Base-by-base conservation (phyloP, 2,113 vertebrate species). In the Eubucco bourcierii region DNA sequence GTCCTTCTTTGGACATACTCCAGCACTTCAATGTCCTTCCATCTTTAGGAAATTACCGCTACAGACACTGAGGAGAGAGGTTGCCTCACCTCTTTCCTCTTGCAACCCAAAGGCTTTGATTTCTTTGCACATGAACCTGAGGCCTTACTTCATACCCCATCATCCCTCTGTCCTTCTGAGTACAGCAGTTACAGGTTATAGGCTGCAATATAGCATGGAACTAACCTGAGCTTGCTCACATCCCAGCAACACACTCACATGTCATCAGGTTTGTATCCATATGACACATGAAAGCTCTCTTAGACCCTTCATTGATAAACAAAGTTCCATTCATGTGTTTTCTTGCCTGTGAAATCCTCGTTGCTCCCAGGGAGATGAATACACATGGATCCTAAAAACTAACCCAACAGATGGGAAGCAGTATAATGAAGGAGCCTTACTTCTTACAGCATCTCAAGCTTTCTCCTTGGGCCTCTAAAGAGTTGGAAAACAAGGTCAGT, bases 401-500 rank as follows among this genome's bases (percentile, higher is more conserved):
- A 80, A 77, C 72, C 65, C 2, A 5, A 64, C 93, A 96, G 89
- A 90, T 92, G 87, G 93, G 65, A 87, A 92, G 80, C 80, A 75
- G 23, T 47, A 59, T 90, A 91, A 94, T 80, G 89, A 95, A 90
- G 79, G 34, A 87, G 55, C 7, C 73, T 90, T 52, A 34, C 71
- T 93, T 94, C 85, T 91, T 65, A 78, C 31, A 90, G 88, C 94
- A 88, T 86, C 71, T 87, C 80, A 86, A 87, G 93, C 70, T 97
- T 95, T 93, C 81, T 96, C 95, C 84, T 86, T 90, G 88, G 88
- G 90, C 91, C 86, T 96, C 61, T 94, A 91, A 97, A 94, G 90
- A 97, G 63, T 8, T 44, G 34, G 91, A 95, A 96, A 97, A 87
- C 93, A 97, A 97, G 97, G 93, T 96, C 96, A 93, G 76, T 72